phyloP scores from a whole-genome alignment of 1,140 invertebrate genomes.

The Drosophila melanogaster region DNA sequence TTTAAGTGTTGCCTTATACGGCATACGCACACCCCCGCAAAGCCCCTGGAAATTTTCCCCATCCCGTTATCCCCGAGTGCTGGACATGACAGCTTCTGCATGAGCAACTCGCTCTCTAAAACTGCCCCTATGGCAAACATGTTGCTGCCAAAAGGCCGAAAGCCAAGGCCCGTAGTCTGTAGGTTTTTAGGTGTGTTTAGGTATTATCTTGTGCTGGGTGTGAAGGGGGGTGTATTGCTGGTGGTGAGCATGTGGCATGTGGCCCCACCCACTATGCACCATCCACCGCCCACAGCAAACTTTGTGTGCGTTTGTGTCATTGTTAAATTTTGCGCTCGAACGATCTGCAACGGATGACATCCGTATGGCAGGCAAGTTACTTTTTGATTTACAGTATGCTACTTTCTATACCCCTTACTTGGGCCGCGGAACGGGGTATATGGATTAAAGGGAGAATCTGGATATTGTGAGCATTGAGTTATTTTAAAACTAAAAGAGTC shows the following conservation, averaged over 20 bases:
- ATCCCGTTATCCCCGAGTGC: constrained; percentile 62
- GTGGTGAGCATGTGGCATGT: constrained; percentile 34
- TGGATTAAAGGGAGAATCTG: not conserved
- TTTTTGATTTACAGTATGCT: constrained; percentile 83
- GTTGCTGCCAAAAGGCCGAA: constrained; percentile 44
- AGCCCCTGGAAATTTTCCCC: constrained; percentile 2
- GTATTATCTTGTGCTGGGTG: constrained; percentile 67
- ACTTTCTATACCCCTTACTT: constrained; percentile 27
- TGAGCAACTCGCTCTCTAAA: constrained; percentile 61
- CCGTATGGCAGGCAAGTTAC: constrained; percentile 78
- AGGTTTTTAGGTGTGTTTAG: constrained; percentile 79
- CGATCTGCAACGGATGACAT: constrained; percentile 83
- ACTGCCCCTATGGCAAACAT: constrained; percentile 71
- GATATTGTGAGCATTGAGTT: too few species aligned
- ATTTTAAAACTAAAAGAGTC: too few species aligned
- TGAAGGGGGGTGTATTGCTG: constrained; percentile 1
- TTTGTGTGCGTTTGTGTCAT: constrained; percentile 75
- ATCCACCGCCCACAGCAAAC: constrained; percentile 45
- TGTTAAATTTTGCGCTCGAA: constrained; percentile 84
- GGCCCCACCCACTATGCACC: constrained; percentile 13
- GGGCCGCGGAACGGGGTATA: constrained; percentile 4
- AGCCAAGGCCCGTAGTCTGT: constrained; percentile 47
- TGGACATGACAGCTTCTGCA: constrained; percentile 84
- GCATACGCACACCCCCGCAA: not conserved
- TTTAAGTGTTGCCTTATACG: constrained; percentile 71